These are phyloP conservation scores for Callimorpha dominula DNA, from an alignment of 2,888 invertebrate species.

Conservation along the genomic window DNA sequence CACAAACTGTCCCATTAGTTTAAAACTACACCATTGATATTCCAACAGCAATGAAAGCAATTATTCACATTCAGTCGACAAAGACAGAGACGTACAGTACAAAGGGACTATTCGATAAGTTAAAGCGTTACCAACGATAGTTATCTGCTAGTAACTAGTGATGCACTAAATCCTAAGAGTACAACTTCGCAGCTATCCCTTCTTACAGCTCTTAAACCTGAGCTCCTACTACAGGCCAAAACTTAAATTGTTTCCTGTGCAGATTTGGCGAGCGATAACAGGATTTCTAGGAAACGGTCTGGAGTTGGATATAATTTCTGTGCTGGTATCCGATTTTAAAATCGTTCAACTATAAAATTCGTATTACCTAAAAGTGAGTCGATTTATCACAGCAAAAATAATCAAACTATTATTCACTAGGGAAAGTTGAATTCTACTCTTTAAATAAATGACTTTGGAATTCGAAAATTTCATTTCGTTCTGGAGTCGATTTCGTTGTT, in stretches of 20 bases:
- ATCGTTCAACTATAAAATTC: constrained; percentile 48
- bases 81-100: constrained; percentile 67
- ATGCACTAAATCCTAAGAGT: constrained; percentile 80
- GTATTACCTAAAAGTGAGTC: constrained; percentile 40
- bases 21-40: constrained; percentile 76
- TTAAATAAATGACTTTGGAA: constrained; percentile 48
- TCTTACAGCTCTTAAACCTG: constrained; percentile 64
- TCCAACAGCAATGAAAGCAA: constrained; percentile 74
- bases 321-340: constrained; percentile 47
- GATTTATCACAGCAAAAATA: constrained; percentile 52
- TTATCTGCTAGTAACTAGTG: constrained; percentile 81
- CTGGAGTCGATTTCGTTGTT: constrained; percentile 45
- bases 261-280: constrained; percentile 56
- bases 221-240: constrained; percentile 63
- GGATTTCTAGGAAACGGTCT: constrained; percentile 44
- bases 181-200: constrained; percentile 73
- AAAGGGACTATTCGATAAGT: constrained; percentile 82
- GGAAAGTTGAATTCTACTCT: constrained; percentile 38
- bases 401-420: constrained; percentile 52
- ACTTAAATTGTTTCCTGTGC: constrained; percentile 64
- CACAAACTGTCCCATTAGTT: constrained; percentile 76
- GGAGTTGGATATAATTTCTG: constrained; percentile 46
- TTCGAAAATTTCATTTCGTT: constrained; percentile 45
- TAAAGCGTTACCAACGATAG: constrained; percentile 75
- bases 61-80: constrained; percentile 78